Conservation (phyloP, 2,113 vertebrate species). For the Hassar affinis region DNA sequence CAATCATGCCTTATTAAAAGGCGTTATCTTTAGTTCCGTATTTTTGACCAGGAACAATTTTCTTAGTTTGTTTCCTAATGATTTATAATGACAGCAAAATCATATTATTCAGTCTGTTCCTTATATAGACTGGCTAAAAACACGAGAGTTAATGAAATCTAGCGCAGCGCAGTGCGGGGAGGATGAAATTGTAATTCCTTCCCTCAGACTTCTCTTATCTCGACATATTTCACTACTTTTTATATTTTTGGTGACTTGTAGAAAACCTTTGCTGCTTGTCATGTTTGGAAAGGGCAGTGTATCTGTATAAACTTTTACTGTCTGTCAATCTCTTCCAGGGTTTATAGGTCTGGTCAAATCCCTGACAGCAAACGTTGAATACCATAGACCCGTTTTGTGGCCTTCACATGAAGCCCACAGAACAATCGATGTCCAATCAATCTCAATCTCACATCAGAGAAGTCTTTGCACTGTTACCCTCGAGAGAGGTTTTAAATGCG, state of each 20-base stretch:
- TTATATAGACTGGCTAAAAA: neutral
- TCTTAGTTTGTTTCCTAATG: slow-evolving; percentile 20
- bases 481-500: slow-evolving; percentile 60
- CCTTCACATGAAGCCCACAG: slow-evolving; percentile 57
- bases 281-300: slow-evolving; percentile 65
- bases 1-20: slow-evolving; percentile 37
- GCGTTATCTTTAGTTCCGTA: slow-evolving; percentile 23
- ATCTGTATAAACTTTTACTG: slow-evolving; percentile 61
- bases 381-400: slow-evolving; percentile 57
- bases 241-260: neutral
- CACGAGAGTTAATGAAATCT: neutral
- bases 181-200: neutral
- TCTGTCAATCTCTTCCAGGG: slow-evolving; percentile 52
- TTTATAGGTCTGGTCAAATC: slow-evolving; percentile 59
- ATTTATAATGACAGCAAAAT: neutral
- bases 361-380: slow-evolving; percentile 45
- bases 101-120: neutral
- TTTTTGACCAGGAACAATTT: neutral
- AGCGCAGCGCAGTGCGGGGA: no score
- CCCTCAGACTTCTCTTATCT: neutral
- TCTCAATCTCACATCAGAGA: slow-evolving; percentile 69
- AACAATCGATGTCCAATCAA: slow-evolving; percentile 74
- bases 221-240: neutral
- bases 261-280: slow-evolving; percentile 49
- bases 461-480: slow-evolving; percentile 54